Base-by-base conservation (phyloP, 2,113 vertebrate genomes). In the Promerops cafer region DNA sequence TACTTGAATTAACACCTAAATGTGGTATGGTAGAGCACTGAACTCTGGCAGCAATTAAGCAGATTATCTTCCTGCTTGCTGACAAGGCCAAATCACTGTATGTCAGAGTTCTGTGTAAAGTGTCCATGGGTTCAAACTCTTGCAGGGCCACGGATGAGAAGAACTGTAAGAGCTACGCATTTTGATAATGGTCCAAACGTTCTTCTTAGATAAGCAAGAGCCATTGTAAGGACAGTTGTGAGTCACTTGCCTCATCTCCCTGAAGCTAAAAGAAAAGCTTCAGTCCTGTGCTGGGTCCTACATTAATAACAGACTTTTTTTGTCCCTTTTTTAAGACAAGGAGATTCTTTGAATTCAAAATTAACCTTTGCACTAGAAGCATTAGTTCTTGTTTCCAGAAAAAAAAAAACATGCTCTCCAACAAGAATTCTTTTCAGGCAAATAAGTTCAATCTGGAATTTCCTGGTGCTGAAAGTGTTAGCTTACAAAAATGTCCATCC, bases 361-460 rank as follows among this genome's bases (percentile, higher is more conserved):
- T 77, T 93, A 89, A 95, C 91, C 94, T 94, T 94, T 95, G 88
- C 65, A 91, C 88, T 79, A 78, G 90, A 93, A 96, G 68, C 31
- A 92, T 96, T 95, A 94, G 65, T 74, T 96, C 39, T 83, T 92
- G 39, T 87, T 94, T 93, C 84, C 65, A 66, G 40, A 92, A 87
- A 79, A 68, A 90, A 83, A 53, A 68, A 90, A 83, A 53, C 13
- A 3, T 65, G 40, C 21, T 84, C 39, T 88, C 69, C 74, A 96
- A 92, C 74, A 96, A 94, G 83, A 97, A 93, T 96, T 76, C 92
- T 91, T 92, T 96, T 93, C 92, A 96, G 72, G 74, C 75, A 92
- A 93, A 93, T 83, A 90, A 83, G 83, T 86, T 96, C 79, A 90
- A 80, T 78, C 95, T 93, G 91, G 90, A 95, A 93, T 93, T 96